These are phyloP conservation scores for Nycteola revayana DNA, from an alignment of 2,888 invertebrate genomes.

Conservation along the genomic window DNA sequence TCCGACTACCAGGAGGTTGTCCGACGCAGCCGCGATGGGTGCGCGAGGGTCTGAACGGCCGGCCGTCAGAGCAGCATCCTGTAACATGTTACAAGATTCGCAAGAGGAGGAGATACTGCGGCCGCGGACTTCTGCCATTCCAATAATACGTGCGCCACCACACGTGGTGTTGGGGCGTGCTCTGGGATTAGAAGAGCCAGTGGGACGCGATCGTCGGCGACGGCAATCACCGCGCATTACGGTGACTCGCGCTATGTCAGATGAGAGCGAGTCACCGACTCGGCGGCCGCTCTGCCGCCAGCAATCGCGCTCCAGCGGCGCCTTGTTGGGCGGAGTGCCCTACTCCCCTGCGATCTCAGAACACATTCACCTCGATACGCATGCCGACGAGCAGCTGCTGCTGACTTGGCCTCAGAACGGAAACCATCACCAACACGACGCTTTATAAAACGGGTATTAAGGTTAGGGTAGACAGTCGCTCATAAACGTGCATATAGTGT, in stretches of 20 bases:
- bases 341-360: constrained; percentile 72
- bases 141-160: constrained; percentile 77
- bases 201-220: constrained; percentile 57
- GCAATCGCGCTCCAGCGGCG: constrained; percentile 76
- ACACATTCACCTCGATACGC: constrained; percentile 47
- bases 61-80: constrained; percentile 85
- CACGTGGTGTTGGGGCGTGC: constrained; percentile 84
- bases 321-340: constrained; percentile 67
- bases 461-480: constrained; percentile 43
- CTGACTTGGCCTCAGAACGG: constrained; percentile 80
- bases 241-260: constrained; percentile 88
- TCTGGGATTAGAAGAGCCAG: constrained; percentile 75
- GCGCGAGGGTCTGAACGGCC: constrained; percentile 64
- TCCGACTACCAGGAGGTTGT: constrained; percentile 65
- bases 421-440: constrained; percentile 52
- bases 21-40: constrained; percentile 73
- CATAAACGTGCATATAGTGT: constrained; percentile 42
- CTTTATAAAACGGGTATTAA: constrained; percentile 68
- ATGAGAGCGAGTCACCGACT: constrained; percentile 85
- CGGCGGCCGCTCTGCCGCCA: constrained; percentile 72
- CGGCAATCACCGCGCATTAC: constrained; percentile 86
- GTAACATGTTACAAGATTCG: constrained; percentile 85
- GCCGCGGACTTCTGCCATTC: constrained; percentile 66
- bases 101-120: constrained; percentile 66
- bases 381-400: constrained; percentile 74